Conservation (phyloP, 1,140 invertebrate species). For the Liolophura sinensis region DNA sequence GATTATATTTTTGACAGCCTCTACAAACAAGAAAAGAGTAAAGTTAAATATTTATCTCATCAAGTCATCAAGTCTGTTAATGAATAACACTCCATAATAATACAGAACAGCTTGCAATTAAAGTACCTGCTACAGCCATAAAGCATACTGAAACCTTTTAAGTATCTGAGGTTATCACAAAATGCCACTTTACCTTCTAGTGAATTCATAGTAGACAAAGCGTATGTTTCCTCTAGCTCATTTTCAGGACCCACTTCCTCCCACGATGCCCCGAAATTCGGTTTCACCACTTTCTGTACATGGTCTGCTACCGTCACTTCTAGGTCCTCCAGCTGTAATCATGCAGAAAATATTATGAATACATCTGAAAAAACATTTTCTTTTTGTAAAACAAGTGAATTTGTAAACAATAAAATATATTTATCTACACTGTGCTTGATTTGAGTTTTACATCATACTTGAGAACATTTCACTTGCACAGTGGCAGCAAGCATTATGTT, state of each 20-base stretch:
- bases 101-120: too few relatives aligned
- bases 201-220: constrained; percentile 77
- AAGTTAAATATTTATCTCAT: not conserved
- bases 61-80: not conserved
- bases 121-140: too few relatives aligned
- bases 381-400: not conserved
- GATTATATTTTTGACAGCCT: constrained; percentile 85
- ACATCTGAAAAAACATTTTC: not conserved
- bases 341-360: not conserved
- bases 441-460: too few relatives aligned
- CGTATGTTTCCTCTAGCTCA: constrained; percentile 89
- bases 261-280: constrained; percentile 70
- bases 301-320: constrained; percentile 90
- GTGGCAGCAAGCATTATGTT: too few relatives aligned
- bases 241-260: constrained; percentile 76
- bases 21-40: constrained; percentile 55
- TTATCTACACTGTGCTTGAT: too few relatives aligned
- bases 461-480: too few relatives aligned
- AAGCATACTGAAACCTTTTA: too few relatives aligned
- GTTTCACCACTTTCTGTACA: constrained; percentile 80
- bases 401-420: too few relatives aligned
- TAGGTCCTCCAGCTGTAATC: constrained; percentile 82
- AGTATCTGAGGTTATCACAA: too few relatives aligned
- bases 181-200: constrained; percentile 64
- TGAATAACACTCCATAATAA: too few relatives aligned